Percentiles rank a stretch among this genome's conserved stretches.
Conservation (phyloP, 2,888 invertebrate genomes). For the Mylabris sibirica region DNA sequence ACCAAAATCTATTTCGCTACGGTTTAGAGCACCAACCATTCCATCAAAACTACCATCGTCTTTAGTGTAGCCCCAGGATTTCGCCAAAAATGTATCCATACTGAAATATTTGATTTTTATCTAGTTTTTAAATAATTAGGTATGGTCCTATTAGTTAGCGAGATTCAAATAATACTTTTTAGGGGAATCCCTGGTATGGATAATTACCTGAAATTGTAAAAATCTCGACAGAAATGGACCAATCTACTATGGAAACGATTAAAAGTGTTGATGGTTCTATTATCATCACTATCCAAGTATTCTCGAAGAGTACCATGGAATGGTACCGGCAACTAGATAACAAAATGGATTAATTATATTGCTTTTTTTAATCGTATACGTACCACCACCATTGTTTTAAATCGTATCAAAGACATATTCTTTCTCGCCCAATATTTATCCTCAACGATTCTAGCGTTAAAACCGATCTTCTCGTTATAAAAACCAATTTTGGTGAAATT, state of each 20-base stretch:
- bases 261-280: constrained; percentile 50
- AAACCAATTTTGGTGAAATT: constrained; percentile 36
- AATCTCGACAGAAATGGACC: constrained; percentile 45
- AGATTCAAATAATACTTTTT: no score
- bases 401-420: constrained; percentile 49
- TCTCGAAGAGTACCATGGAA: constrained; percentile 46
- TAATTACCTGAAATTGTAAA: constrained; percentile 52
- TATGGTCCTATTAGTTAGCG: no score
- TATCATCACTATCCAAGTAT: constrained; percentile 45
- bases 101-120: constrained; percentile 41
- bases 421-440: constrained; percentile 46
- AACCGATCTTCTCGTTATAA: constrained; percentile 38
- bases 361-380: constrained; percentile 9
- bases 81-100: constrained; percentile 36
- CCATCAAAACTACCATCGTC: constrained; percentile 53
- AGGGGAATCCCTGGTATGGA: no score
- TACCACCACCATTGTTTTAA: constrained; percentile 49
- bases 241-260: constrained; percentile 51
- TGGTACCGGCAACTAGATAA: constrained; percentile 45
- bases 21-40: constrained; percentile 49
- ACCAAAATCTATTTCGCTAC: constrained; percentile 48
- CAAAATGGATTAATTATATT: constrained; percentile 2
- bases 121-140: no score
- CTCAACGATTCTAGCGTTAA: constrained; percentile 22
- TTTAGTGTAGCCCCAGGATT: constrained; percentile 53